Base-by-base conservation (phyloP, 1,140 invertebrate species). In the Drosophila punjabiensis region DNA sequence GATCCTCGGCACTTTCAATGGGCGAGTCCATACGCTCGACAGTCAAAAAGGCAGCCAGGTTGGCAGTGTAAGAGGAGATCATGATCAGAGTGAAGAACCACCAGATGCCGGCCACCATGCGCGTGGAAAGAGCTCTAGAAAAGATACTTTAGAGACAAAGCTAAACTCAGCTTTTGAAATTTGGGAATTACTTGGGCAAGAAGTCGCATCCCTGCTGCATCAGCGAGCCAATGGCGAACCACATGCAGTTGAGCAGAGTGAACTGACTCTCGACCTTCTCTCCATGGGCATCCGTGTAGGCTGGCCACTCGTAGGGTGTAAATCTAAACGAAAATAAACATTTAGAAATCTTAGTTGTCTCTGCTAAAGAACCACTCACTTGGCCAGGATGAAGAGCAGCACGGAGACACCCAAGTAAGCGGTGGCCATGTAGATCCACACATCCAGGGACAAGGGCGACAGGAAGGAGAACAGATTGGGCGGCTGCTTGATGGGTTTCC, bases 1-100 rank as follows among this genome's bases (percentile, higher is more conserved):
- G 94, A 94, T 99, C 99, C 93, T 99, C 98, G 1, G 98, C 97
- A 86, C 96, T 98, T 93, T 99, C 97, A 61, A 99, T 99, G 8
- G 98, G 98, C 1, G 98, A 98, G 92, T 99, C 97, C 96, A 99
- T 98, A 79, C 98, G 94, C 93, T 99, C 98, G 7, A 99, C 98
- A 1, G 98, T 99, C 7, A 99, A 94, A 94, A 99, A 99, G 32
- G 99, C 98, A 24, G 99, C 99, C 82, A 99, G 94, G 93, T 99
- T 99, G 37, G 98, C 98, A 30, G 98, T 99, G 94, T 99, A 99
- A 2, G 98, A 99, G 16, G 98, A 99, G 87, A 99, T 99, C 96
- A 99, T 99, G 82, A 99, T 99, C 18, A 99, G 94, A 1, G 98
- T 99, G 94, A 99, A 99, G 93, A 99, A 98, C 98, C 98, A 99